These are phyloP conservation scores for Artemia sinica DNA, from an alignment of 2,888 invertebrate genomes.

Conservation along the genomic window DNA sequence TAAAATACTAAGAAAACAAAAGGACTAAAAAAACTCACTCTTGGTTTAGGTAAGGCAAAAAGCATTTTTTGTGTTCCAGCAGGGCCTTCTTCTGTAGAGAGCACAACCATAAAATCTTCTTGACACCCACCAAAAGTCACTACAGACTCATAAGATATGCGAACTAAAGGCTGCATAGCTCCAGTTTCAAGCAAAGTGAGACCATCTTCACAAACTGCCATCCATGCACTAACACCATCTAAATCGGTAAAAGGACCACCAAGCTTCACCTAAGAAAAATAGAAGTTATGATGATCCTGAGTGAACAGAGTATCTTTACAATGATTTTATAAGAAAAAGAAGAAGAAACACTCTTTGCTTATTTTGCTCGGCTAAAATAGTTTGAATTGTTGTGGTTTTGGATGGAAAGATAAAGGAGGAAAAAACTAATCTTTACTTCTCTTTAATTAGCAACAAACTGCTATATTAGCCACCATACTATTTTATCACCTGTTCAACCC, in stretches of 20 bases:
- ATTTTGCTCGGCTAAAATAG: constrained; percentile 42
- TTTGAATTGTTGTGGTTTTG: constrained; percentile 42
- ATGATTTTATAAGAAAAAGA: neutral
- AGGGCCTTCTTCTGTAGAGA: constrained; percentile 55
- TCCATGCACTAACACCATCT: constrained; percentile 36
- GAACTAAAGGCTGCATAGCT: constrained; percentile 66
- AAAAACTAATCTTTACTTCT: neutral
- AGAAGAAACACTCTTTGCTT: neutral
- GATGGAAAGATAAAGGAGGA: constrained; percentile 33
- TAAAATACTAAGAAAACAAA: no score
- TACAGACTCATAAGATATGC: constrained; percentile 72
- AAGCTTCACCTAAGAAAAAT: constrained; percentile 23
- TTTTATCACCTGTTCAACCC: no score
- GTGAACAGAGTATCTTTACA: constrained; percentile 16
- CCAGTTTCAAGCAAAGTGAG: constrained; percentile 71
- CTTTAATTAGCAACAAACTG: no score
- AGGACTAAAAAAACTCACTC: constrained; percentile 44
- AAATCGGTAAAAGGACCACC: constrained; percentile 26
- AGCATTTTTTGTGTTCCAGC: constrained; percentile 52
- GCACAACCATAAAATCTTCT: constrained; percentile 94
- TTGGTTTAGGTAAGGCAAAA: constrained; percentile 77
- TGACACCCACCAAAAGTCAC: constrained; percentile 77
- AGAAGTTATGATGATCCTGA: constrained; percentile 8
- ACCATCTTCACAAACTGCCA: constrained; percentile 83
- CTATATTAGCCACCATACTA: no score